A percentile compares a stretch with the other conserved stretches of the same genome.
These are phyloP conservation scores for Cactoblastis cactorum DNA, from an alignment of 2,888 invertebrate species.

Conservation along the genomic window DNA sequence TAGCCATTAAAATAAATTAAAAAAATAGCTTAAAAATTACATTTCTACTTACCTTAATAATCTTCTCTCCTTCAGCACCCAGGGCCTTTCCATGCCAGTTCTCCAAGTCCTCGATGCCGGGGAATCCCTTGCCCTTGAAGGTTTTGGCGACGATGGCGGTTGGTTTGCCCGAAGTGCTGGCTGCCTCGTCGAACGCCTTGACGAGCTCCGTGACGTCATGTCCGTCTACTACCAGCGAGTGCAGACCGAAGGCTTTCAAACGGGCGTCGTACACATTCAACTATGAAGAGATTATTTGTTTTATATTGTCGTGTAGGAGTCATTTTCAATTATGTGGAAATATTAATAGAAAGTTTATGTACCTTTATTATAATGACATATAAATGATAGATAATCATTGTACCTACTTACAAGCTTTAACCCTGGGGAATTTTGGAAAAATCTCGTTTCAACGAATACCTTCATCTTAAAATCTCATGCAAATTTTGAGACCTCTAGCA, in stretches of 20 bases:
- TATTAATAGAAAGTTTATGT: too few species aligned
- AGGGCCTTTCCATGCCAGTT: constrained; percentile 99
- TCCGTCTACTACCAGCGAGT: constrained; percentile 96
- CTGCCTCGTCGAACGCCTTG: constrained; percentile 92
- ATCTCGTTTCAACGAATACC: too few species aligned
- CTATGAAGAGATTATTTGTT: constrained; percentile 29
- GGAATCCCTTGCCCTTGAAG: constrained; percentile 94
- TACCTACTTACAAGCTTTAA: too few species aligned
- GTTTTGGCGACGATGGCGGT: constrained; percentile 98
- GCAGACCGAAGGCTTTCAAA: constrained; percentile 93
- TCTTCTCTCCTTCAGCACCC: constrained; percentile 87
- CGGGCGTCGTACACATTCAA: constrained; percentile 91
- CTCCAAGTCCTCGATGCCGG: constrained; percentile 93
- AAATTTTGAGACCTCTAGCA: too few species aligned
- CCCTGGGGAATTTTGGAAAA: too few species aligned
- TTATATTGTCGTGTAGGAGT: too few species aligned
- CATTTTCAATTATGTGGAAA: too few species aligned
- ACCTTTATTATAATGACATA: too few species aligned
- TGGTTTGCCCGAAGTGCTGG: constrained; percentile 87
- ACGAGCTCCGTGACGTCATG: constrained; percentile 95
- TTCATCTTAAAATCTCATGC: too few species aligned
- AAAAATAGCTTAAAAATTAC: not conserved
- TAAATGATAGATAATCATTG: too few species aligned
- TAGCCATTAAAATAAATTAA: too few species aligned
- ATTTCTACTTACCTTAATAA: constrained; percentile 73